Base-by-base conservation (phyloP, 2,888 invertebrate species). In the Steinernema scapterisci region DNA sequence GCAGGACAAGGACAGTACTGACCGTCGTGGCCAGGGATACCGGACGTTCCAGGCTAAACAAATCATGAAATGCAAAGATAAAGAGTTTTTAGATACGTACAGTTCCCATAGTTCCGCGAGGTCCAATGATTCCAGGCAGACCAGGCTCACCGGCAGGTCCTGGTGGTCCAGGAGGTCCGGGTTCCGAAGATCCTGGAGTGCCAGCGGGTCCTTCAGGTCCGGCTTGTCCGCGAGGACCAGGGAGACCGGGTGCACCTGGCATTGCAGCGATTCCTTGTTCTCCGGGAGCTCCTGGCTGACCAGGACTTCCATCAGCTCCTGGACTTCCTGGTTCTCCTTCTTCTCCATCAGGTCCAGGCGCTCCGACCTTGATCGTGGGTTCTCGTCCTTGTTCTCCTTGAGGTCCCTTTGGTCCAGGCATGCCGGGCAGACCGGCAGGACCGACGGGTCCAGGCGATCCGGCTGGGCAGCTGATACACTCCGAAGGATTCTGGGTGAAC, bases 391-490 rank as follows among this genome's bases (percentile, higher is more conserved):
- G 46, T 46, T 46, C 27, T 72, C 74, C 78, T 31, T 71, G 76
- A 21, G 63, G 48, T 51, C 78, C 78, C 52, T 78, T 73, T 1
- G 63, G 46, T 72, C 78, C 78, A 46, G 76, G 75, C 51, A 54
- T 44, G 52, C 77, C 77, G 19, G 63, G 63, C 9, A 54, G 46
- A 13, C 73, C 70, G 44, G 70, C 19, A 63, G 77, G 44, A 73
- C 78, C 81, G 74, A 76, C 76, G 52, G 81, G 72, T 73, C 81
- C 80, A 54, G 77, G 78, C 27, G 63, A 71, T 79, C 79, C 81
- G 23, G 75, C 70, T 44, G 79, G 77, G 63, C 63, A 63, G 27
- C 11, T 31, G 19, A 27, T 63, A 31, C 63, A 63, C 16, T 27
- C 38, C 38, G 23, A 27, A 3, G 63, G 63, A 31, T 63, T 63